Evolutionary conservation across 2,888 invertebrate species (phyloP).

Genomic region (Yponomeuta malinellus): DNA sequence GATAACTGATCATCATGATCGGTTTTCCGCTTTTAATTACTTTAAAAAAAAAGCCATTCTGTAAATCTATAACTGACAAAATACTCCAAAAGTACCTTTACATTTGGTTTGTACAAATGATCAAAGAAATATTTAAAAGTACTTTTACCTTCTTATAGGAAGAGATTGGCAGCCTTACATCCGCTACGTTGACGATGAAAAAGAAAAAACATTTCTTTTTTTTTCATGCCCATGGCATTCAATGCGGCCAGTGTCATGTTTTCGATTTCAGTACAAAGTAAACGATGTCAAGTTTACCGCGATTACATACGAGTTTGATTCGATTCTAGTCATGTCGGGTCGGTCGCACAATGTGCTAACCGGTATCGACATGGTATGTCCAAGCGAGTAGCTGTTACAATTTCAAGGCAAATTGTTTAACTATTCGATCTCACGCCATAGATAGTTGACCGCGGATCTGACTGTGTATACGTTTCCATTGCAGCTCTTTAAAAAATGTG

Average conservation of each 20-base stretch:
- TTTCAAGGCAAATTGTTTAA: conserved; percentile 49
- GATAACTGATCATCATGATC: too few species aligned
- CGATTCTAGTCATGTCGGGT: neutral
- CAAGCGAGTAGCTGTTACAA: conserved; percentile 28
- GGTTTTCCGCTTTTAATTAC: too few species aligned
- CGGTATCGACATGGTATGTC: conserved; percentile 31
- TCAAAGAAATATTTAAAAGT: neutral
- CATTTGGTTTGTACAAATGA: too few species aligned
- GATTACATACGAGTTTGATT: neutral
- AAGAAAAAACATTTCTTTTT: neutral
- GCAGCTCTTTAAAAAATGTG: conserved; percentile 8
- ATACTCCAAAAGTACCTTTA: too few species aligned
- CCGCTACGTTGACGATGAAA: neutral
- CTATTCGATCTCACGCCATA: conserved; percentile 46
- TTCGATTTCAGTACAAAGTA: neutral
- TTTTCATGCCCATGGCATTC: neutral
- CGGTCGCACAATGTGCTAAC: conserved; percentile 19
- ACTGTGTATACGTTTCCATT: conserved; percentile 36
- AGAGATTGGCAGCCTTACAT: neutral
- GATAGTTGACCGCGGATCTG: conserved; percentile 46
- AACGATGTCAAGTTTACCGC: neutral
- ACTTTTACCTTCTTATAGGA: neutral
- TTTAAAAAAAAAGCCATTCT: too few species aligned
- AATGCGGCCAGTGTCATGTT: neutral
- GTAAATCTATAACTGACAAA: too few species aligned